A percentile compares a stretch with the other conserved stretches of the same genome.
phyloP scores from a whole-genome alignment of 2,113 vertebrate species.

The Ictidomys tridecemlineatus region DNA sequence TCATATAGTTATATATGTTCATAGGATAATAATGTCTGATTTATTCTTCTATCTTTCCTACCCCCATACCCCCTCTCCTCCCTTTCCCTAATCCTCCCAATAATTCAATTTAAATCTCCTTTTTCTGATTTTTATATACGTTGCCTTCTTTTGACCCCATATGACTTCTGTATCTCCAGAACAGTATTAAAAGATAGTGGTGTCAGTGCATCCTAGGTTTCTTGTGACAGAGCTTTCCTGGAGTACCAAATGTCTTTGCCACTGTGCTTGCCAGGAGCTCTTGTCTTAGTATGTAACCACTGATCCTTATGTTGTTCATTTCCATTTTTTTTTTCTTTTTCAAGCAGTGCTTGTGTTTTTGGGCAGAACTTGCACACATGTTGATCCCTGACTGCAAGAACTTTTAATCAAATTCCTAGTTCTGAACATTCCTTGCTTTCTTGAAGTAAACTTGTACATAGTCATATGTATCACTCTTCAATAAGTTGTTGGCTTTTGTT shows the following conservation, averaged over 20 bases:
- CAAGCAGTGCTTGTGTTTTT: not conserved
- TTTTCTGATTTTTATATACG: not conserved
- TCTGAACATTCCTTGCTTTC: conserved; percentile 20
- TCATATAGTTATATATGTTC: too few relatives aligned
- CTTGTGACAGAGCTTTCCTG: not conserved
- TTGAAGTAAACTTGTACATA: not conserved
- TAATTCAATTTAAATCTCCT: not conserved
- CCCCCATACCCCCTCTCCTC: too few relatives aligned
- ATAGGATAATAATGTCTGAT: too few relatives aligned
- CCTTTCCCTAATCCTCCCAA: not conserved
- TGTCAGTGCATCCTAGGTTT: not conserved
- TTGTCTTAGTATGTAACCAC: not conserved
- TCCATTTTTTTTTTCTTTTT: not conserved
- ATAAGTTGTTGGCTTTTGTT: conserved; percentile 1
- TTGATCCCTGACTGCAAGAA: not conserved
- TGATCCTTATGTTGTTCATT: not conserved
- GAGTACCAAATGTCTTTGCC: not conserved
- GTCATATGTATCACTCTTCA: not conserved
- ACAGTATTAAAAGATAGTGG: not conserved
- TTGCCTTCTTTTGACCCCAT: not conserved
- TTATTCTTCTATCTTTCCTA: too few relatives aligned
- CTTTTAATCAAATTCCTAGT: conserved; percentile 32
- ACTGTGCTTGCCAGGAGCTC: not conserved
- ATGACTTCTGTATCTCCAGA: not conserved
- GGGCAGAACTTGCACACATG: not conserved